A percentile compares a stretch with the other conserved stretches of the same genome.
phyloP scores from a whole-genome alignment of 30 jellyfish, hydroid and myxozoan genomes.

The Aurelia sp. region DNA sequence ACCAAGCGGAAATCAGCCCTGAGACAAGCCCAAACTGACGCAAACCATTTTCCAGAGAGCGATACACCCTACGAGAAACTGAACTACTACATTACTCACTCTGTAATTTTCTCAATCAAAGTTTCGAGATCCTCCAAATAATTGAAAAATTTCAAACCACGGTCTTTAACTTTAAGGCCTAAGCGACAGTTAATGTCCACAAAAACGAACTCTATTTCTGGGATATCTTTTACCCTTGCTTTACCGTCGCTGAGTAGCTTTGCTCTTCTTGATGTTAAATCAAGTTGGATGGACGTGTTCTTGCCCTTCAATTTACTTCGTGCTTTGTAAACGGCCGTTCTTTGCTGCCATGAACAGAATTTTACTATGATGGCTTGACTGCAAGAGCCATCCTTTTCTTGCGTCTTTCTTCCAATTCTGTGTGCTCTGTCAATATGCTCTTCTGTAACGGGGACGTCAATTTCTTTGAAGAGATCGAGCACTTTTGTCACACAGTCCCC shows the following conservation, averaged over 20 bases:
- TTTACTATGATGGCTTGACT: slow-evolving; percentile 15
- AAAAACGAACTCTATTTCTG: slow-evolving; percentile 9
- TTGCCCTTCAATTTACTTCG: neutral
- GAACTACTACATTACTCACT: neutral
- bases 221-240: slow-evolving; percentile 11
- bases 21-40: neutral
- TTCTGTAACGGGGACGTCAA: slow-evolving; percentile 19
- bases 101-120: neutral
- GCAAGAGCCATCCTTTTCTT: slow-evolving; percentile 16
- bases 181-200: slow-evolving; percentile 16
- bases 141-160: slow-evolving; percentile 6
- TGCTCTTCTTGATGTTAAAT: slow-evolving; percentile 14
- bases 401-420: slow-evolving; percentile 16
- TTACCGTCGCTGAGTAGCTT: slow-evolving; percentile 10
- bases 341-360: slow-evolving; percentile 12
- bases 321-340: slow-evolving; percentile 11
- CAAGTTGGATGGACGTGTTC: slow-evolving; percentile 17
- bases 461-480: neutral
- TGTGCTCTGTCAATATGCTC: slow-evolving; percentile 16
- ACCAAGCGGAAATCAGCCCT: neutral
- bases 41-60: slow-evolving; percentile 12
- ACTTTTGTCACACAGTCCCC: slow-evolving; percentile 9
- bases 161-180: slow-evolving; percentile 10
- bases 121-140: slow-evolving; percentile 14
- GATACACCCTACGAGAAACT: neutral